Evolutionary conservation across 2,797 vertebrate genomes (phyloP), one percentile per base, ranked within the genome.

Genomic region (Bradypus variegatus): DNA sequence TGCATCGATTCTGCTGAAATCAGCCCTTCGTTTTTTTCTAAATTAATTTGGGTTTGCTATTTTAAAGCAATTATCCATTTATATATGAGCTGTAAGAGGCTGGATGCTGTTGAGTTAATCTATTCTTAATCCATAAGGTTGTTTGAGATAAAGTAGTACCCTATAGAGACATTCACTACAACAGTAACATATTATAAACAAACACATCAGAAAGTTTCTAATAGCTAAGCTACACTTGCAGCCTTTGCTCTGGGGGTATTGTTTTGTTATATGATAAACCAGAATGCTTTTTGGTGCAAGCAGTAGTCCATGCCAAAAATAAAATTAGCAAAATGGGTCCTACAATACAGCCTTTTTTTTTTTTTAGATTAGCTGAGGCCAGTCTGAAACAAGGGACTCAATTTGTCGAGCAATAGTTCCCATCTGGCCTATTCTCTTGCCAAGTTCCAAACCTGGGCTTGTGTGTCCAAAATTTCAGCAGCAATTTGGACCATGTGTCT

Each of bases 401-500:
- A 92, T 95, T 96, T 96, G 92, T 95, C 89, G 93, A 92, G 92
- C 93, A 95, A 93, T 89, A 95, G 88, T 90, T 95, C 94, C 94
- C 95, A 94, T 95, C 94, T 95, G 94, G 89, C 86, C 41, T 53
- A 33, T 50, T 91, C 69, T 62, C 83, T 79, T 95, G 91, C 93
- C 95, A 96, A 96, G 86, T 96, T 89, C 94, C 94, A 95, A 95
- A 96, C 94, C 95, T 95, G 93, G 91, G 78, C 91, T 95, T 8
- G 25, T 72, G 76, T 95, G 95, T 95, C 93, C 95, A 95, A 95
- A 92, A 96, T 96, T 96, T 96, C 94, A 96, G 94, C 81, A 80
- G 92, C 91, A 83, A 95, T 93, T 96, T 90, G 91, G 88, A 91
- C 94, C 95, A 96, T 94, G 93, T 96, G 95, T 92, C 95, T 96